Evolutionary conservation across 2,797 vertebrate species (phyloP).

Genomic region (Microctenopoma stevenorrisi): DNA sequence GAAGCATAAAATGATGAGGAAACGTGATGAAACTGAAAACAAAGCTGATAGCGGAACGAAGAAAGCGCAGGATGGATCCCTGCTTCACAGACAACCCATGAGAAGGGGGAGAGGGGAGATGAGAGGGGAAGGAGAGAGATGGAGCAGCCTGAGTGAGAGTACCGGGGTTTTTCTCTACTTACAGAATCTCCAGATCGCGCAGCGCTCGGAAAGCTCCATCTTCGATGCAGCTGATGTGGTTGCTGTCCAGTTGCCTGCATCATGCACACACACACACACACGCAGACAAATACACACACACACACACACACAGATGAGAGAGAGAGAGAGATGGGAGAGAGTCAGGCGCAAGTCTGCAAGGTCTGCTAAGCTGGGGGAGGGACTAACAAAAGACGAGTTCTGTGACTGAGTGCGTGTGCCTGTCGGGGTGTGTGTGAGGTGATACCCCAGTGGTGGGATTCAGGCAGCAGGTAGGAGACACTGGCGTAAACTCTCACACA

Average conservation of each 20-base stretch:
- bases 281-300: constrained; percentile 46
- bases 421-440: constrained; percentile 52
- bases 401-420: constrained; percentile 56
- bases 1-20: constrained; percentile 12
- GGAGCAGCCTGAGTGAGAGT: constrained; percentile 48
- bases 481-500: constrained; percentile 36
- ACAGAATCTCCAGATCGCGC: constrained; percentile 99
- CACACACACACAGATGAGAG: constrained; percentile 44
- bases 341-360: constrained; percentile 78
- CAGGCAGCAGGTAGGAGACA: constrained; percentile 63
- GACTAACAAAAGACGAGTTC: constrained; percentile 61
- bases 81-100: constrained; percentile 59
- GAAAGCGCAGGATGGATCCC: constrained; percentile 57
- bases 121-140: constrained; percentile 41
- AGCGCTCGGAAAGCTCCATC: constrained; percentile 99
- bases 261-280: constrained; percentile 55
- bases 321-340: constrained; percentile 80
- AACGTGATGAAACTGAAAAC: constrained; percentile 29
- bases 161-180: constrained; percentile 82
- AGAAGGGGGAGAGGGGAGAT: constrained; percentile 45
- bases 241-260: constrained; percentile 98
- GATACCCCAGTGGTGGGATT: constrained; percentile 60
- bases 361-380: constrained; percentile 72
- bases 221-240: constrained; percentile 99
- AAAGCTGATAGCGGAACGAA: constrained; percentile 34